These are phyloP conservation scores for Aeoliscus strigatus DNA, from an alignment of 2,797 vertebrate species.

Conservation along the genomic window DNA sequence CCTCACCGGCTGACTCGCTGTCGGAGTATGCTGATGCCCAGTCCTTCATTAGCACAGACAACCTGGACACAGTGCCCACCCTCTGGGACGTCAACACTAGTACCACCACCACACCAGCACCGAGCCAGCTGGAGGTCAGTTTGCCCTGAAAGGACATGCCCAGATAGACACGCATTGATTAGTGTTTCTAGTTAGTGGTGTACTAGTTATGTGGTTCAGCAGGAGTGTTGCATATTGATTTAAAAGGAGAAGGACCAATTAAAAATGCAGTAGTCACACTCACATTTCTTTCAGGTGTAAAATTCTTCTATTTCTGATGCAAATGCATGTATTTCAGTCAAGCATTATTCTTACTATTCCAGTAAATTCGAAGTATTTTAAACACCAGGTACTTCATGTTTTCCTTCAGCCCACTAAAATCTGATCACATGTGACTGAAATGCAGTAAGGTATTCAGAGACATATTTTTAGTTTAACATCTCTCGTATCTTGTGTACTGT, in stretches of 20 bases:
- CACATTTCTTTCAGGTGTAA: too few species aligned
- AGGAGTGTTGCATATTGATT: too few species aligned
- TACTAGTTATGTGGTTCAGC: too few species aligned
- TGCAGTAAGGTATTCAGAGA: too few species aligned
- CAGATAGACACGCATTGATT: too few species aligned
- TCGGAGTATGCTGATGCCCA: conserved; percentile 85
- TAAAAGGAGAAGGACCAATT: too few species aligned
- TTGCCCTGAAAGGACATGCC: too few species aligned
- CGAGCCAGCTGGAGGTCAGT: conserved; percentile 81
- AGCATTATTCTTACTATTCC: background rate
- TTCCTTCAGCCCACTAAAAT: too few species aligned
- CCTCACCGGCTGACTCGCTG: conserved; percentile 89
- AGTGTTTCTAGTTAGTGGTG: too few species aligned
- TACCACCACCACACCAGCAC: conserved; percentile 68
- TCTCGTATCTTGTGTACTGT: background rate
- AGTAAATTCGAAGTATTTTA: background rate
- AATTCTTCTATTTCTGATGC: background rate
- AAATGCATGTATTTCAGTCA: background rate
- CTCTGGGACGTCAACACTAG: conserved; percentile 87
- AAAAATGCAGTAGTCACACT: too few species aligned
- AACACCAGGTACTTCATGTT: too few species aligned
- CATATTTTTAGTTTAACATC: too few species aligned
- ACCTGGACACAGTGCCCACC: conserved; percentile 83
- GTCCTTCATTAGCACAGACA: conserved; percentile 78
- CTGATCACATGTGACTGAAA: background rate